Conservation (phyloP, 2,888 invertebrate species). For the Cosmia trapezina region DNA sequence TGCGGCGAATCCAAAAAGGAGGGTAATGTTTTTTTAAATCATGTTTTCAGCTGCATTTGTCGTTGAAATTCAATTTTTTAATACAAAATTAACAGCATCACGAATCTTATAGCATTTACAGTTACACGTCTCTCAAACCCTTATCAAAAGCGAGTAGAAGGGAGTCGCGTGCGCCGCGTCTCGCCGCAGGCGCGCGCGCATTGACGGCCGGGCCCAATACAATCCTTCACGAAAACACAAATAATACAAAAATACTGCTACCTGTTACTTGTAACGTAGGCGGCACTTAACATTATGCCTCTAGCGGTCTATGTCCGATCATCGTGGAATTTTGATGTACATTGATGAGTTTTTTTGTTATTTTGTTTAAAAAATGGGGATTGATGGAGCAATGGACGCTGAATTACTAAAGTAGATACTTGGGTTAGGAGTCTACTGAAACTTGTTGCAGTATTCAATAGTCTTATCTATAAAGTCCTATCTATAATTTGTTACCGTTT, state of each 20-base stretch:
- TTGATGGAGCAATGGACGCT: background rate
- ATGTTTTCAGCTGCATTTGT: background rate
- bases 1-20: background rate
- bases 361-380: background rate
- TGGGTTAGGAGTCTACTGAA: background rate
- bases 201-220: conserved; percentile 59
- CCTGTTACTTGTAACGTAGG: conserved; percentile 62
- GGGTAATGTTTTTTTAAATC: background rate
- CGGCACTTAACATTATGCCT: conserved; percentile 61
- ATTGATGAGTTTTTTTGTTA: conserved; percentile 14
- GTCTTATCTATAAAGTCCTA: no score
- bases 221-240: conserved; percentile 62
- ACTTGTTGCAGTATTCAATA: background rate
- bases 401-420: background rate
- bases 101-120: conserved; percentile 41
- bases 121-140: conserved; percentile 51
- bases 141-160: conserved; percentile 52
- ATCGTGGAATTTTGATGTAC: conserved; percentile 38
- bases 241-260: conserved; percentile 66
- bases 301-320: conserved; percentile 51
- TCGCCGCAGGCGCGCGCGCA: conserved; percentile 57
- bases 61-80: background rate
- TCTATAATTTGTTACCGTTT: background rate
- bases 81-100: background rate
- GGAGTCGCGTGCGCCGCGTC: conserved; percentile 64